Percentiles rank a stretch among this genome's conserved stretches.
Conservation (phyloP, 2,113 vertebrate species). For the Genyomyrus donnyi region DNA sequence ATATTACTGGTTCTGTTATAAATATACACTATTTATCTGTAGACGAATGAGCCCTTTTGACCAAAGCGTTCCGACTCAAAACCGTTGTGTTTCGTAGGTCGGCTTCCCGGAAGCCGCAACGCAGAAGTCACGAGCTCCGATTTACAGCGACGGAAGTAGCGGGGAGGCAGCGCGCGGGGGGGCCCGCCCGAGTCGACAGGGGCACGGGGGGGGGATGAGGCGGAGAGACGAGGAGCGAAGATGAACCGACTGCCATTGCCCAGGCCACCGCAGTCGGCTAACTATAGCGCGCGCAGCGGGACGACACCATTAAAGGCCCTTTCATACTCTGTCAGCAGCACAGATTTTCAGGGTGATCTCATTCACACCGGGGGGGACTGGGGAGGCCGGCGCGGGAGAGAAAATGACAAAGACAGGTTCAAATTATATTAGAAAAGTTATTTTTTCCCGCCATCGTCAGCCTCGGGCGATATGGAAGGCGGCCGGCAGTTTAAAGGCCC, state of each 20-base stretch:
- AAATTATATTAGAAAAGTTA: constrained; percentile 21
- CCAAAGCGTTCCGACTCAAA: neutral
- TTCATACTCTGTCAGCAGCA: constrained; percentile 28
- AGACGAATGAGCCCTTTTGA: neutral
- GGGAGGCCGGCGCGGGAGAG: constrained; percentile 9
- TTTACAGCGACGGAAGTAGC: neutral
- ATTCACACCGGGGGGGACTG: constrained; percentile 19
- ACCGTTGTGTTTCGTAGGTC: neutral
- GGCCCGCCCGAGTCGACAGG: neutral
- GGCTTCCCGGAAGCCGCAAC: neutral
- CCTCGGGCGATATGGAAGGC: constrained; percentile 3
- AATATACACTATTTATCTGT: neutral
- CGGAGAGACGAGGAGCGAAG: neutral
- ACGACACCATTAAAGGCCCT: constrained; percentile 34
- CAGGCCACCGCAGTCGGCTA: neutral
- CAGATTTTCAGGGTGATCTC: constrained; percentile 17
- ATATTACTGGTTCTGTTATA: neutral
- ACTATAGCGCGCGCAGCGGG: constrained; percentile 19
- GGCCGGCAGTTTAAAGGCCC: constrained; percentile 25
- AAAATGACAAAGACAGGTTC: neutral
- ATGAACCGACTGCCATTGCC: neutral
- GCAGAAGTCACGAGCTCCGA: neutral
- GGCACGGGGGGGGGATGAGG: neutral
- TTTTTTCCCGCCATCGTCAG: neutral
- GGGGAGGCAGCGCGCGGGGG: neutral